Evolutionary conservation across 2,888 invertebrate genomes (phyloP).

Genomic region (Cerceris rybyensis): DNA sequence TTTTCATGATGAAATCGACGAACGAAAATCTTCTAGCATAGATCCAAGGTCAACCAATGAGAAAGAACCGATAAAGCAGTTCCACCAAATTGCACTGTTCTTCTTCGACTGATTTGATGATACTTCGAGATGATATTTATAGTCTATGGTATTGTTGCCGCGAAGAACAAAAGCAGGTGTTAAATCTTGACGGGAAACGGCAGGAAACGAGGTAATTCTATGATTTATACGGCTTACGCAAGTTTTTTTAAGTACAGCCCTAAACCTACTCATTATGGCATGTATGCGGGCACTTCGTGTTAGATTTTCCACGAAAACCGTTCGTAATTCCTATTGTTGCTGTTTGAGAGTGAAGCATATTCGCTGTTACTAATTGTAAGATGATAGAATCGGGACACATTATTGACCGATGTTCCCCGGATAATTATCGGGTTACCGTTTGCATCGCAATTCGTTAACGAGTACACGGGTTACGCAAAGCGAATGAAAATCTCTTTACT

Average conservation of each 20-base stretch:
- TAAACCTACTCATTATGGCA: constrained; percentile 18
- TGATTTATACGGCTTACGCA: constrained; percentile 35
- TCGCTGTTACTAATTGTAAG: not conserved
- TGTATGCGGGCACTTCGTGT: constrained; percentile 10
- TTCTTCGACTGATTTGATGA: not conserved
- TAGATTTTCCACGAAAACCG: constrained; percentile 22
- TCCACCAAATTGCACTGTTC: not conserved
- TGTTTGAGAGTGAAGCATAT: not conserved
- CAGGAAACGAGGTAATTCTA: constrained; percentile 55
- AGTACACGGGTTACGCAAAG: not conserved
- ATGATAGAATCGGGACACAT: not conserved
- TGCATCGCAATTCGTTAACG: not conserved
- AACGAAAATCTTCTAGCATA: not conserved
- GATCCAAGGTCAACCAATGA: too few relatives aligned
- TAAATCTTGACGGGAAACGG: constrained; percentile 9
- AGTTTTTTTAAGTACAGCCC: constrained; percentile 20
- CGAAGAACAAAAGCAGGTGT: constrained; percentile 18
- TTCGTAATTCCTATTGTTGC: constrained; percentile 6
- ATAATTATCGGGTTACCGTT: not conserved
- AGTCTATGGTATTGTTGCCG: not conserved
- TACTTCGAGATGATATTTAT: constrained; percentile 38
- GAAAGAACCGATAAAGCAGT: not conserved
- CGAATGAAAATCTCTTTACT: too few relatives aligned
- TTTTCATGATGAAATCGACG: constrained; percentile 34
- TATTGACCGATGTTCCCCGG: not conserved